Evolutionary conservation across 2,113 vertebrate species (phyloP), one percentile per base, ranked within the genome.

Genomic region (Salvelinus alpinus): DNA sequence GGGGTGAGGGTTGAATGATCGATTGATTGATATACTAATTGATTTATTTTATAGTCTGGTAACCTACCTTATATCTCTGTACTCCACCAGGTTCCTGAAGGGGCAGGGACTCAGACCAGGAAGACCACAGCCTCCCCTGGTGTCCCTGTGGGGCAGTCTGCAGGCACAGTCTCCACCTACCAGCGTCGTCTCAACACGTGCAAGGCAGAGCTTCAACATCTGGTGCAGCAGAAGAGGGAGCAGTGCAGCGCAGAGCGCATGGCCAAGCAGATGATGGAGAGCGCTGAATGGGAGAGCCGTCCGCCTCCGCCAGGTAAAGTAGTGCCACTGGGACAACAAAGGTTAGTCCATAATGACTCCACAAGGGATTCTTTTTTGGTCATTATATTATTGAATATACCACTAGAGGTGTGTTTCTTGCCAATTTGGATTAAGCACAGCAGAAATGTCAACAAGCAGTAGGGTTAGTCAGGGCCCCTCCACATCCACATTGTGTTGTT

Each of bases 221-320:
- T 99, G 78, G 91, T 99, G 64, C 97, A 98, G 82, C 97, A 99
- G 86, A 99, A 97, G 88, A 90, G 96, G 34, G 98, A 99, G 80
- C 97, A 99, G 87, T 97, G 97, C 81, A 96, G 90, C 1, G 95
- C 97, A 0, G 98, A 99, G 90, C 92, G 96, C 74, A 94, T 98
- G 73, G 96, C 96, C 75, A 98, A 98, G 60, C 95, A 98, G 85
- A 97, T 99, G 95, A 96, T 98, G 96, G 97, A 99, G 85, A 97
- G 95, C 24, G 95, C 96, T 0, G 98, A 99, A 85, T 99, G 98
- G 98, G 98, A 99, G 90, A 97, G 96, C 73, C 95, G 95, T 1
- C 97, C 98, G 0, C 98, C 98, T 0, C 95, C 96, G 0, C 96
- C 98, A 73, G 98, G 98, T 99, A 91, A 80, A 64, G n/a, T 60